Conservation (phyloP, 2,797 vertebrate species). For the Gambelia wislizenii region DNA sequence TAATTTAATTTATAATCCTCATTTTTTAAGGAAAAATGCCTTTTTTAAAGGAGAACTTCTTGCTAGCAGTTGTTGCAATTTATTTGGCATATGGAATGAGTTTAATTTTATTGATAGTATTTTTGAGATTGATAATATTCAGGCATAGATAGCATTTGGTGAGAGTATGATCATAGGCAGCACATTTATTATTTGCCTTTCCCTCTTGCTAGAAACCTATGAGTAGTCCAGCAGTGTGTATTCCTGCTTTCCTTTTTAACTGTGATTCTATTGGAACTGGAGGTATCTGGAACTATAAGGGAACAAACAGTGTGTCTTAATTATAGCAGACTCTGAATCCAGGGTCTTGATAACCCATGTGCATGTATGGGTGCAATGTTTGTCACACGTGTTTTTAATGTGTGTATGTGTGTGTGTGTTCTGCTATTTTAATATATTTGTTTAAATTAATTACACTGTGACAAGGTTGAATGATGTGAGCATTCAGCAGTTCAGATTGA, state of each 20-base stretch:
- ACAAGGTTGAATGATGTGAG: background rate
- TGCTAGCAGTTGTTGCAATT: background rate
- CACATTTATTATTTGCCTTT: constrained; percentile 1
- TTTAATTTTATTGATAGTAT: background rate
- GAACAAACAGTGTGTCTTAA: background rate
- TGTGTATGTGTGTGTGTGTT: too few relatives aligned
- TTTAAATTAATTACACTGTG: background rate
- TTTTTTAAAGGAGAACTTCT: background rate
- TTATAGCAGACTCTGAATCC: background rate
- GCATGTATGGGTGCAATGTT: background rate
- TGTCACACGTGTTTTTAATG: too few relatives aligned
- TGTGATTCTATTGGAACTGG: background rate
- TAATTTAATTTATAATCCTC: background rate
- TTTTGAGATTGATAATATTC: too few relatives aligned
- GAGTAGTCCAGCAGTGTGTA: background rate
- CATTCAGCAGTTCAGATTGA: background rate
- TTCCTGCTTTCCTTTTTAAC: constrained; percentile 2
- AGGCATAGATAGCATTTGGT: background rate
- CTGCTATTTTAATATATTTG: background rate
- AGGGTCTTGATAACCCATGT: background rate
- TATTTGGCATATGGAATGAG: background rate
- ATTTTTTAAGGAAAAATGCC: background rate
- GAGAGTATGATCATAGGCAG: background rate
- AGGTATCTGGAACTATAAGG: background rate
- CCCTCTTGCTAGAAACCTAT: background rate